phyloP scores from a whole-genome alignment of 2,797 vertebrate genomes.

The Peromyscus eremicus region DNA sequence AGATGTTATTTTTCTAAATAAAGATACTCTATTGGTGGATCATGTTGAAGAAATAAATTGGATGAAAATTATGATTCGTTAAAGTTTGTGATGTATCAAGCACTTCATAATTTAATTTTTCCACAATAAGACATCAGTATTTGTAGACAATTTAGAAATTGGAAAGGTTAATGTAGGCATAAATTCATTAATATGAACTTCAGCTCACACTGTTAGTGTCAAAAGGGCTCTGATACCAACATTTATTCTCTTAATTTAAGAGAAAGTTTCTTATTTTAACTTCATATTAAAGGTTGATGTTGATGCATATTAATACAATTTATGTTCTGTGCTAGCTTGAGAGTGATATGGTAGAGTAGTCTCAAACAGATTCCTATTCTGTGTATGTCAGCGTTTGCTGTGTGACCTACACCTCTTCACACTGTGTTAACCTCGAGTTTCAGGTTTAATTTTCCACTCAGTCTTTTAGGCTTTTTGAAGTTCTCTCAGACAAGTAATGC shows the following conservation, averaged over 20 bases:
- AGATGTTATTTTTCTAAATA: conserved; percentile 25
- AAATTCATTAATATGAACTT: not conserved
- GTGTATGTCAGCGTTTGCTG: not conserved
- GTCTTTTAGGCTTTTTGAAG: conserved; percentile 52
- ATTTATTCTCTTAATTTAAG: conserved; percentile 13
- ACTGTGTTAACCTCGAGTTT: not conserved
- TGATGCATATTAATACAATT: not conserved
- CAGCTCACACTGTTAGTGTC: not conserved
- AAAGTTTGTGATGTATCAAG: not conserved
- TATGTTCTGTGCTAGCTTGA: not conserved
- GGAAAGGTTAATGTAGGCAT: conserved; percentile 30
- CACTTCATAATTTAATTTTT: conserved; percentile 35
- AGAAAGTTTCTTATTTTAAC: not conserved
- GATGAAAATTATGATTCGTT: not conserved
- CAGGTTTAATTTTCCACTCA: conserved; percentile 19
- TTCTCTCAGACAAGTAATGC: conserved; percentile 44
- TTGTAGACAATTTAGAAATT: not conserved
- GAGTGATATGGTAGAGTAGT: not conserved
- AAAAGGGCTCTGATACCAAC: not conserved
- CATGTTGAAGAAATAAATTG: not conserved
- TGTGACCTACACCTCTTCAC: not conserved
- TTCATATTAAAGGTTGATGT: not conserved
- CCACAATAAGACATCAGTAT: not conserved
- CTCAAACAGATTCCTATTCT: not conserved
- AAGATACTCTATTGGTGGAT: not conserved